phyloP scores from a whole-genome alignment of 2,888 invertebrate species.

The Chloroclystis v-ata region DNA sequence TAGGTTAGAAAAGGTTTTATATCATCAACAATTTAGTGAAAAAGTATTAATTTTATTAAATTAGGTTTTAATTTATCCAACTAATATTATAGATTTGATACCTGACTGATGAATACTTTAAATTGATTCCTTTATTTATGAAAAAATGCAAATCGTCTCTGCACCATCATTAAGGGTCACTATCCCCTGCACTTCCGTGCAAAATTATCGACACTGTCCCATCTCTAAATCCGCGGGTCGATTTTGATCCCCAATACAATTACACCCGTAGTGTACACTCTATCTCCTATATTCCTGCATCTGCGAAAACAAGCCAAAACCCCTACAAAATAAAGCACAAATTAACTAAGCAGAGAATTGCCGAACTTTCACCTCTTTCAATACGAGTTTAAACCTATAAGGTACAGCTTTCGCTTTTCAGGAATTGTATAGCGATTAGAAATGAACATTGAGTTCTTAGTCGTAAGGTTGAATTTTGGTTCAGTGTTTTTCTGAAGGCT shows the following conservation, averaged over 20 bases:
- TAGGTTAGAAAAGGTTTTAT: too few species aligned
- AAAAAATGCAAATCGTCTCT: too few species aligned
- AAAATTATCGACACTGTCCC: constrained; percentile 43
- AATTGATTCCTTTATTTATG: too few species aligned
- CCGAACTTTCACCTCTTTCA: constrained; percentile 77
- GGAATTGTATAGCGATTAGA: constrained; percentile 60
- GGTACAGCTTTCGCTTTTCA: constrained; percentile 78
- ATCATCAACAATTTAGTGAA: too few species aligned
- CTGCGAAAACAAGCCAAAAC: constrained; percentile 41
- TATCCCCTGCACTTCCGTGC: constrained; percentile 31
- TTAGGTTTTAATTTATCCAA: too few species aligned
- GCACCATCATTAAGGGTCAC: constrained; percentile 31
- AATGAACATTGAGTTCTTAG: constrained; percentile 37
- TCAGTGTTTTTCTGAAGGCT: constrained; percentile 63
- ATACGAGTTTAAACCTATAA: constrained; percentile 77
- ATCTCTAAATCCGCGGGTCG: constrained; percentile 52
- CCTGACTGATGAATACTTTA: too few species aligned
- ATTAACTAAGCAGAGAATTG: constrained; percentile 38
- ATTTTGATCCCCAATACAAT: constrained; percentile 74
- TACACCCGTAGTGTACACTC: constrained; percentile 72
- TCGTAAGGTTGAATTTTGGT: constrained; percentile 42
- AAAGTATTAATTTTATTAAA: too few species aligned
- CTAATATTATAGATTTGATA: too few species aligned
- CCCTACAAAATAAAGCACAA: constrained; percentile 35
- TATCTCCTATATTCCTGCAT: constrained; percentile 63